phyloP scores from a whole-genome alignment of 2,797 vertebrate species.

The Melanogrammus aeglefinus region DNA sequence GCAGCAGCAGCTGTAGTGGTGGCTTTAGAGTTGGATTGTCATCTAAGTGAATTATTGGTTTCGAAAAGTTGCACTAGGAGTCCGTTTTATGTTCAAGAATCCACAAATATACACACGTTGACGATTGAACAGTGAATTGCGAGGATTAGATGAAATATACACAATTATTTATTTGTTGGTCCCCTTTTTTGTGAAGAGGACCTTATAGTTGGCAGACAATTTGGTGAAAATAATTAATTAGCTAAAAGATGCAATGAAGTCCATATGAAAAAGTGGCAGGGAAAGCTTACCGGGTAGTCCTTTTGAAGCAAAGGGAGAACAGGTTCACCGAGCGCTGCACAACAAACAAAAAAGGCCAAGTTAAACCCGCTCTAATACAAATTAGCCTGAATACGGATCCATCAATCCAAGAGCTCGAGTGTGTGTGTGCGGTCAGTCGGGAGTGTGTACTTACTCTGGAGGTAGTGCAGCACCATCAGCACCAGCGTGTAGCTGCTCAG shows the following conservation, averaged over 20 bases:
- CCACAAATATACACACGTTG: background rate
- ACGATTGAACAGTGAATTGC: background rate
- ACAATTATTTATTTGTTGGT: background rate
- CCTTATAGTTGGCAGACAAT: background rate
- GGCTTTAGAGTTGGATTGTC: background rate
- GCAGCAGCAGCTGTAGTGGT: background rate
- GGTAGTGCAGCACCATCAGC: slow-evolving; percentile 96
- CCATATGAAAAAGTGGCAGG: background rate
- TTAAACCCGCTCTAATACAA: slow-evolving; percentile 8
- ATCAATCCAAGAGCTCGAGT: background rate
- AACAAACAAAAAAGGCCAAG: slow-evolving; percentile 16
- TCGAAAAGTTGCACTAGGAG: background rate
- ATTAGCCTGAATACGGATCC: background rate
- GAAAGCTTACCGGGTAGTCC: slow-evolving; percentile 87
- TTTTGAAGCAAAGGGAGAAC: slow-evolving; percentile 92
- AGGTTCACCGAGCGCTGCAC: slow-evolving; percentile 83
- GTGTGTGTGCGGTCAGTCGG: background rate
- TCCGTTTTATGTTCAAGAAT: background rate
- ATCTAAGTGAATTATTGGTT: background rate
- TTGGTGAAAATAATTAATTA: no score
- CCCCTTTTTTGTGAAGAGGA: background rate
- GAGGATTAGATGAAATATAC: background rate
- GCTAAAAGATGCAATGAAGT: no score
- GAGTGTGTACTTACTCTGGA: slow-evolving; percentile 88
- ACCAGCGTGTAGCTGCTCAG: slow-evolving; percentile 95